Conservation (phyloP, 1,140 invertebrate genomes). For the Procambarus clarkii region DNA sequence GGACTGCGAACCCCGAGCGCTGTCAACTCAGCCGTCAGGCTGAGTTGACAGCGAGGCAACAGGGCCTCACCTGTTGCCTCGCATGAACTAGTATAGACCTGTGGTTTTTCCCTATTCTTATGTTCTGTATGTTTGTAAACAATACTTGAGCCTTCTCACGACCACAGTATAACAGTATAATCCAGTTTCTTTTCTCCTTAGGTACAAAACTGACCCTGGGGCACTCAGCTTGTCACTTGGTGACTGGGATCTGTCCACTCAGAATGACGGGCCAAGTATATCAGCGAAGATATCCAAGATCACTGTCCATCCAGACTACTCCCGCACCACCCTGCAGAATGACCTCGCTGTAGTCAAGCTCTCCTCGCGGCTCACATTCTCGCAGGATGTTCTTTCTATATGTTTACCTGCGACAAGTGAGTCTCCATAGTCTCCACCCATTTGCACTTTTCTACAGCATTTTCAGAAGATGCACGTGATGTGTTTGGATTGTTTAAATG, state of each 20-base stretch:
- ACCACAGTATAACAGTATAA: no score
- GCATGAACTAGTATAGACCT: no score
- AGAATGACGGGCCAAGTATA: slow-evolving; percentile 26
- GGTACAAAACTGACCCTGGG: slow-evolving; percentile 51
- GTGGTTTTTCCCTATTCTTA: no score
- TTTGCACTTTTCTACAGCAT: background rate
- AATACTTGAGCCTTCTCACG: no score
- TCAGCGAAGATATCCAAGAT: slow-evolving; percentile 3
- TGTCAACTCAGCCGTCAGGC: no score
- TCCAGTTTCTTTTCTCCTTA: slow-evolving; percentile 1
- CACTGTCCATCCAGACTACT: slow-evolving; percentile 54
- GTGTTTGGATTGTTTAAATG: no score
- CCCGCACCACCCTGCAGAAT: slow-evolving; percentile 64
- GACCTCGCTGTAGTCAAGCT: slow-evolving; percentile 63
- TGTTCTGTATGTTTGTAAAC: no score
- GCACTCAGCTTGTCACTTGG: slow-evolving; percentile 52
- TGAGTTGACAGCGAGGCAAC: no score
- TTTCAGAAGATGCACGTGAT: no score
- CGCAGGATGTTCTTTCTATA: slow-evolving; percentile 43
- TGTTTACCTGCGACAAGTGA: slow-evolving; percentile 59
- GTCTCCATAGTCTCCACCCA: background rate
- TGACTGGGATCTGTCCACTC: slow-evolving; percentile 64
- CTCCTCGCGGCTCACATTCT: slow-evolving; percentile 14
- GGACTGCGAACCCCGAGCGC: no score
- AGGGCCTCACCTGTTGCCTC: no score